Conservation (phyloP, 1,140 invertebrate genomes). For the Muscidifurax raptorellus region DNA sequence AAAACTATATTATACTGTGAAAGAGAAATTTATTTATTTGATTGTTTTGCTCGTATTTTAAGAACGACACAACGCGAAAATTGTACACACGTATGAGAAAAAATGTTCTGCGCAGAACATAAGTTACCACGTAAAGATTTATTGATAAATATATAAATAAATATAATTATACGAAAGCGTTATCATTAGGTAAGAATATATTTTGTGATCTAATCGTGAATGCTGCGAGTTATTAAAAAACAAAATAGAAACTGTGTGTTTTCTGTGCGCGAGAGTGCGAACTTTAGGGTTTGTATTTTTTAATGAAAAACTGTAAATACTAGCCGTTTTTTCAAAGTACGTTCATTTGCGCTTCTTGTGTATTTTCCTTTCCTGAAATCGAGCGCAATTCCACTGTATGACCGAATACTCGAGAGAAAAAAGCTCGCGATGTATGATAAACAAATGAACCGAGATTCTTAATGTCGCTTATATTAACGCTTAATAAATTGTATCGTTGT, state of each 20-base stretch:
- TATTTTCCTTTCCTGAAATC: neutral
- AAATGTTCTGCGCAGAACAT: neutral
- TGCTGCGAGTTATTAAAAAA: neutral
- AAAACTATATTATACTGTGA: neutral
- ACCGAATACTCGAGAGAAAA: neutral
- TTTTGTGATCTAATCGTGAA: constrained; percentile 40
- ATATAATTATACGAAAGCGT: constrained; percentile 38
- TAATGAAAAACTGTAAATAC: constrained; percentile 38
- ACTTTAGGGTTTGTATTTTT: constrained; percentile 36
- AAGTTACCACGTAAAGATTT: constrained; percentile 33
- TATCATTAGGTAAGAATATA: constrained; percentile 41
- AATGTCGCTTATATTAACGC: neutral
- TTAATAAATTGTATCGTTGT: neutral
- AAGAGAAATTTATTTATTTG: constrained; percentile 13
- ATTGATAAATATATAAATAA: constrained; percentile 17
- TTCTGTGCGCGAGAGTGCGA: neutral
- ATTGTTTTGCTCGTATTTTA: neutral
- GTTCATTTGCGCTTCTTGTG: constrained; percentile 14
- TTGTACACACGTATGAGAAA: neutral
- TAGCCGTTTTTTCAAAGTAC: constrained; percentile 20
- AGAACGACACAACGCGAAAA: neutral
- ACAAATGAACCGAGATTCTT: neutral
- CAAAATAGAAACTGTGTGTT: neutral
- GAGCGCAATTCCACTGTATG: neutral
- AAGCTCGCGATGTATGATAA: neutral